These are phyloP conservation scores for Phylloscopus collybita DNA, from an alignment of 2,797 vertebrate species.

Conservation along the genomic window DNA sequence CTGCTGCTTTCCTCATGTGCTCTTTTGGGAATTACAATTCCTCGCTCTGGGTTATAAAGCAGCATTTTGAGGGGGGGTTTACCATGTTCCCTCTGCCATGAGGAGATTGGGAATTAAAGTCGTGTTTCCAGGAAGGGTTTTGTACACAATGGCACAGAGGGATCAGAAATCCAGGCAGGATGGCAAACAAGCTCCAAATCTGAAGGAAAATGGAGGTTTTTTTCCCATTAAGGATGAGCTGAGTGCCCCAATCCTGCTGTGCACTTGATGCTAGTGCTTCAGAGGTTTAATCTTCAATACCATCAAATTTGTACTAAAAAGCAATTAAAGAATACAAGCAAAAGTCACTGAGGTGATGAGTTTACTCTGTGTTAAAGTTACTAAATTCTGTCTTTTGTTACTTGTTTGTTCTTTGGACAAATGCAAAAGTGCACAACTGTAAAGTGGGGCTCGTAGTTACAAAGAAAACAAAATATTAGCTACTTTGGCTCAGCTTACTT, in stretches of 20 bases:
- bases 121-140: background rate
- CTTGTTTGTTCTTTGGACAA: background rate
- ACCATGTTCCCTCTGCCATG: background rate
- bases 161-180: background rate
- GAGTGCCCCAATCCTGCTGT: background rate
- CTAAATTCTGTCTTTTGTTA: background rate
- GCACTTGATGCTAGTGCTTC: background rate
- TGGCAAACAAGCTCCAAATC: background rate
- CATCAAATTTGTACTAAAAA: background rate
- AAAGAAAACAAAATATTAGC: conserved; percentile 4
- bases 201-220: background rate
- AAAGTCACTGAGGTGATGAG: background rate
- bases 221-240: background rate
- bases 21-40: background rate
- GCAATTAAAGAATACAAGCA: background rate
- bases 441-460: background rate
- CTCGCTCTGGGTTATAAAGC: background rate
- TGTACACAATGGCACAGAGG: background rate
- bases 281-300: background rate
- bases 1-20: background rate
- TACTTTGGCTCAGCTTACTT: conserved; percentile 3
- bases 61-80: background rate
- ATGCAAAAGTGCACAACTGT: background rate
- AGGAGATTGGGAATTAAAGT: background rate
- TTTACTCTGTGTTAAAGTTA: background rate